A percentile compares a stretch with the other conserved stretches of the same genome.
Evolutionary conservation across 2,888 invertebrate genomes (phyloP).

Genomic region (Priocnemis perturbator): DNA sequence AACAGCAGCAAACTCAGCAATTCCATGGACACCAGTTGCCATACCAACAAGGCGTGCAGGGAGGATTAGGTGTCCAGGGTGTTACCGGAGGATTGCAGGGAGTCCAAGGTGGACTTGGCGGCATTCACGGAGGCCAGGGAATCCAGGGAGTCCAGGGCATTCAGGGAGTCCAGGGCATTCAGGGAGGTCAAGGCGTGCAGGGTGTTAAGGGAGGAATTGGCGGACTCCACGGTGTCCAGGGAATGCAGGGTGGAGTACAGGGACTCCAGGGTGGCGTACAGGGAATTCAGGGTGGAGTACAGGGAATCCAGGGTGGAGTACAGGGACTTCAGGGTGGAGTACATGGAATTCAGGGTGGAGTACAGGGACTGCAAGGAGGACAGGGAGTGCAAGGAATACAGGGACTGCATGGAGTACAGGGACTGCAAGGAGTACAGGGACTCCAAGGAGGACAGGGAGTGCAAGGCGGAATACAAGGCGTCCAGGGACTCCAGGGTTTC

Average conservation of each 20-base stretch:
- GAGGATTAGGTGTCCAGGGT: slow-evolving; percentile 19
- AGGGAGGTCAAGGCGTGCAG: slow-evolving; percentile 26
- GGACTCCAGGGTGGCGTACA: slow-evolving; percentile 24
- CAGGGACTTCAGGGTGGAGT: slow-evolving; percentile 27
- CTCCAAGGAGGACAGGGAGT: slow-evolving; percentile 30
- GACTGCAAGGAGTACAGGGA: slow-evolving; percentile 26
- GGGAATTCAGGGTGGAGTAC: background rate
- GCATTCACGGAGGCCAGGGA: slow-evolving; percentile 9
- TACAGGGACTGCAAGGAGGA: slow-evolving; percentile 25
- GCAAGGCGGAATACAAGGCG: slow-evolving; percentile 5
- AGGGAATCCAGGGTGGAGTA: slow-evolving; percentile 9
- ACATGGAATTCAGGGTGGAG: slow-evolving; percentile 14
- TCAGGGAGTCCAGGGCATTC: slow-evolving; percentile 23
- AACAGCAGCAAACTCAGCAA: slow-evolving; percentile 26
- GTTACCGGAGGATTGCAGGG: slow-evolving; percentile 31
- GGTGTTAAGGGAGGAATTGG: slow-evolving; percentile 10
- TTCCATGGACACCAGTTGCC: slow-evolving; percentile 28
- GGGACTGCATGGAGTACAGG: slow-evolving; percentile 23
- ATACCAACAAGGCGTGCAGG: slow-evolving; percentile 27
- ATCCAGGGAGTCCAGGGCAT: slow-evolving; percentile 16
- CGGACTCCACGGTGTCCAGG: slow-evolving; percentile 11
- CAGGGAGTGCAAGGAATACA: slow-evolving; percentile 5
- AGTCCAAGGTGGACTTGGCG: slow-evolving; percentile 18
- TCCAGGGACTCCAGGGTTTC: slow-evolving; percentile 21
- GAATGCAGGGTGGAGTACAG: slow-evolving; percentile 18